These are phyloP conservation scores for Lasioglossum marginatum DNA, from an alignment of 2,888 invertebrate species.

Conservation along the genomic window DNA sequence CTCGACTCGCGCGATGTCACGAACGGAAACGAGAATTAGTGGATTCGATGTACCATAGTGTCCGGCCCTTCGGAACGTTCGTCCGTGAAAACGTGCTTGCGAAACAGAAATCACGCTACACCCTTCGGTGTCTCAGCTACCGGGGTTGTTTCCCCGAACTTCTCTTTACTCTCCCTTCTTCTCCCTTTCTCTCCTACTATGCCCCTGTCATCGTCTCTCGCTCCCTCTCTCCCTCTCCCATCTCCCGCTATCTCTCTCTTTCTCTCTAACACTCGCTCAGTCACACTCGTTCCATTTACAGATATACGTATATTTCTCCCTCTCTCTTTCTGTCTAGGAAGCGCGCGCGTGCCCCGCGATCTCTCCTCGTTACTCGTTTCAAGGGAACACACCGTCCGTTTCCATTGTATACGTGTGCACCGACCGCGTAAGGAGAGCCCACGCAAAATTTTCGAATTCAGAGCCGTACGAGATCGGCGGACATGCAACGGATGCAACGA, in stretches of 20 bases:
- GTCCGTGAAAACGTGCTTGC: conserved; percentile 53
- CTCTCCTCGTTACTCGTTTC: conserved; percentile 39
- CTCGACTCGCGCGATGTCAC: conserved; percentile 54
- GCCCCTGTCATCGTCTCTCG: conserved; percentile 32
- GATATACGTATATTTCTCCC: conserved; percentile 14
- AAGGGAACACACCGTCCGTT: conserved; percentile 34
- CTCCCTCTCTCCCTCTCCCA: conserved; percentile 18
- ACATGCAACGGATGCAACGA: conserved; percentile 38
- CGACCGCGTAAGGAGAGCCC: conserved; percentile 38
- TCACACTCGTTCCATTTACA: conserved; percentile 1
- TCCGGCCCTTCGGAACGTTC: conserved; percentile 55
- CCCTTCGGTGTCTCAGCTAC: conserved; percentile 67
- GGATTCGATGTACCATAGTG: conserved; percentile 73
- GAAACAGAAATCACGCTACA: conserved; percentile 68
- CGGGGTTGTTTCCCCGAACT: conserved; percentile 73
- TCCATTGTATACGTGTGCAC: conserved; percentile 39
- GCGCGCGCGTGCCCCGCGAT: conserved; percentile 49
- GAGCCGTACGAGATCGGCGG: conserved; percentile 36
- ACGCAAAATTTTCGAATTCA: conserved; percentile 4
- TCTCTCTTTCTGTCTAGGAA: conserved; percentile 32
- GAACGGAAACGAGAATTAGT: conserved; percentile 56
- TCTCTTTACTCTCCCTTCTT: conserved; percentile 60
- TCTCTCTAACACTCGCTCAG: not conserved
- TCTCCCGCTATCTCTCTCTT: conserved; percentile 15
- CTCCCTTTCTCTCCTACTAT: conserved; percentile 53